A percentile compares a stretch with the other conserved stretches of the same genome.
Evolutionary conservation across 2,113 vertebrate species (phyloP).

Genomic region (Nannospalax galili): DNA sequence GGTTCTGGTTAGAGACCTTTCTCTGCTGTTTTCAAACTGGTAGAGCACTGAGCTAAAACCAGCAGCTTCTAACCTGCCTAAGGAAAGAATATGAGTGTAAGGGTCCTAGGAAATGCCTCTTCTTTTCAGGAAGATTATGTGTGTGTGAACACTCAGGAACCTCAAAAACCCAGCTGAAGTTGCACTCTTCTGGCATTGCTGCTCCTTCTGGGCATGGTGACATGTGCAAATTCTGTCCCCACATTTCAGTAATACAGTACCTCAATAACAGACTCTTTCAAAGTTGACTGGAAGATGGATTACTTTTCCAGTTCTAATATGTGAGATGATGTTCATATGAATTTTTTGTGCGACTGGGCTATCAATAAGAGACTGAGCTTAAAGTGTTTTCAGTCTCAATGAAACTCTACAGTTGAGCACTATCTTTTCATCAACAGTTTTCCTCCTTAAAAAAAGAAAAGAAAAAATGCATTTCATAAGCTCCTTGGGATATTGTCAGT

Average conservation of each 20-base stretch:
- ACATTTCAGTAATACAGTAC: constrained; percentile 43
- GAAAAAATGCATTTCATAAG: constrained; percentile 52
- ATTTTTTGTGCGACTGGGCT: constrained; percentile 73
- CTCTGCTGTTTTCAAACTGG: background rate
- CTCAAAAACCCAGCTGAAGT: background rate
- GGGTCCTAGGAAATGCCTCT: background rate
- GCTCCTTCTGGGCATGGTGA: background rate
- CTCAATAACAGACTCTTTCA: constrained; percentile 46
- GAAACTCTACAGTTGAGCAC: constrained; percentile 59
- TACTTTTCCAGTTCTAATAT: constrained; percentile 73
- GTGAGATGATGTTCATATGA: constrained; percentile 74
- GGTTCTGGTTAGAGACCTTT: background rate
- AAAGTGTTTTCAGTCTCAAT: constrained; percentile 70
- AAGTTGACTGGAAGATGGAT: constrained; percentile 67
- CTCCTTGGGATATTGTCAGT: constrained; percentile 60
- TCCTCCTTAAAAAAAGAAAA: background rate
- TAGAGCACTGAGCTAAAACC: background rate
- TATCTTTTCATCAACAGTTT: constrained; percentile 72
- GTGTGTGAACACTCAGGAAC: background rate
- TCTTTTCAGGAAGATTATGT: background rate
- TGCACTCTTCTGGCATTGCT: background rate
- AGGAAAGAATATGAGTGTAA: background rate
- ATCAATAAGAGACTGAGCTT: constrained; percentile 70
- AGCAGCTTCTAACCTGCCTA: background rate
- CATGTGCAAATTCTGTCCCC: constrained; percentile 17